Evolutionary conservation across 2,888 invertebrate genomes (phyloP), one percentile per base, ranked within the genome.

Genomic region (Perizoma affinitatum): DNA sequence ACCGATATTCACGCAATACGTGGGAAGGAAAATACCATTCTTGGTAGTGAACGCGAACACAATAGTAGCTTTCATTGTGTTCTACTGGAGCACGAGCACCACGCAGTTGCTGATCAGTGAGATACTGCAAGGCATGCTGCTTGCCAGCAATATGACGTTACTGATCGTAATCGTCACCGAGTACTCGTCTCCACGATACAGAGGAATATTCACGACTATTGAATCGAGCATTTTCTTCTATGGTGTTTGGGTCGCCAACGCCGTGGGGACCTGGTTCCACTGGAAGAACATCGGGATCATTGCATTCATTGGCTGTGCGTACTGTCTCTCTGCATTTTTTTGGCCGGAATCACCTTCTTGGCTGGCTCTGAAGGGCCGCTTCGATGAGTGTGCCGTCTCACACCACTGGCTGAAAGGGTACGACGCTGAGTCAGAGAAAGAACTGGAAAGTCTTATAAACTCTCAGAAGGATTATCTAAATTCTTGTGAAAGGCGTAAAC

Each of bases 321-420:
- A 70, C 49, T 72, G 78, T 9, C 52, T 79, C 9, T 75, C 78
- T 9, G 70, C 78, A 33, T 53, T 76, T n/a, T 69, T 69, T 36
- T 75, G 80, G 81, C 82, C 82, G 0, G 82, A 82, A 58, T 82
- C 83, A 4, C 84, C 83, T 0, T 76, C 78, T 41, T 85, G 84
- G 84, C 68, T 84, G 6, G 84, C 83, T 6, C 76, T 80, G 65
- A 80, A 77, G 54, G 79, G 80, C 10, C 73, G 76, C 41, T 83
- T 77, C 33, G 77, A 80, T 0, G 81, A 82, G 59, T 79, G 84
- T 57, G 76, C 74, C 4, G 60, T 59, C 7, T 71, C 81, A 0
- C 82, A 79, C 51, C 72, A 71, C 44, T 79, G 81, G 79, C 61
- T 85, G 4, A 81, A 83, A 66, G 85, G 85, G 5, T 61, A 55